Evolutionary conservation across 2,113 vertebrate species (phyloP).

Genomic region (Trinectes maculatus): DNA sequence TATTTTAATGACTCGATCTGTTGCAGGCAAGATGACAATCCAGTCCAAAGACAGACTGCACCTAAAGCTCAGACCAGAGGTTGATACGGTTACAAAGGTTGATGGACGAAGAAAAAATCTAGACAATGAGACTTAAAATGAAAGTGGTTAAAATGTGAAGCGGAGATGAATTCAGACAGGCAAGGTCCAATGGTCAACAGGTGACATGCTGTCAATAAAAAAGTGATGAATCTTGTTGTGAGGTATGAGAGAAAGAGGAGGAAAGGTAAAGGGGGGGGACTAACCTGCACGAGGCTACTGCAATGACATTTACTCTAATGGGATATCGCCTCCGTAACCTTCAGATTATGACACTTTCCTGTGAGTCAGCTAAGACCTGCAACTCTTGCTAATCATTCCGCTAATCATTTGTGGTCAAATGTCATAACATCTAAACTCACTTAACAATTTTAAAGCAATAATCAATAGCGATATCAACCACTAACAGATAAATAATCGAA

Average conservation of each 20-base stretch:
- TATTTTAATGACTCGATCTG: conserved; percentile 12
- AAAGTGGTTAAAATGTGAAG: conserved; percentile 52
- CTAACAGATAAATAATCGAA: not conserved
- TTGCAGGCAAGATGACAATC: conserved; percentile 39
- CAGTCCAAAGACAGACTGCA: conserved; percentile 13
- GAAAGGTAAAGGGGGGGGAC: conserved; percentile 32
- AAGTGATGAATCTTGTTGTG: conserved; percentile 65
- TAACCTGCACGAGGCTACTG: conserved; percentile 37
- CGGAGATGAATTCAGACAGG: conserved; percentile 45
- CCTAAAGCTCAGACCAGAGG: conserved; percentile 11
- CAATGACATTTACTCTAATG: conserved; percentile 33
- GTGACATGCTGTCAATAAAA: conserved; percentile 70
- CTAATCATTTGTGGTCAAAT: conserved; percentile 33
- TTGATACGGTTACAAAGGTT: conserved; percentile 21
- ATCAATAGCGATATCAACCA: not conserved
- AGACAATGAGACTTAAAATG: conserved; percentile 12
- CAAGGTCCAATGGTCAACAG: conserved; percentile 57
- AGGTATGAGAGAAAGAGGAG: conserved; percentile 37
- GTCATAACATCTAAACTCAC: conserved; percentile 19
- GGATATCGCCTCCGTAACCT: conserved; percentile 29
- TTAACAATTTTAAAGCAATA: conserved; percentile 4
- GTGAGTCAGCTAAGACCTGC: conserved; percentile 27
- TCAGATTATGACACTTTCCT: conserved; percentile 29
- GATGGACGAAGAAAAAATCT: conserved; percentile 16
- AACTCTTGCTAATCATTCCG: conserved; percentile 2